Evolutionary conservation across 1,140 invertebrate species (phyloP).

Genomic region (Heliconius eleuchia): DNA sequence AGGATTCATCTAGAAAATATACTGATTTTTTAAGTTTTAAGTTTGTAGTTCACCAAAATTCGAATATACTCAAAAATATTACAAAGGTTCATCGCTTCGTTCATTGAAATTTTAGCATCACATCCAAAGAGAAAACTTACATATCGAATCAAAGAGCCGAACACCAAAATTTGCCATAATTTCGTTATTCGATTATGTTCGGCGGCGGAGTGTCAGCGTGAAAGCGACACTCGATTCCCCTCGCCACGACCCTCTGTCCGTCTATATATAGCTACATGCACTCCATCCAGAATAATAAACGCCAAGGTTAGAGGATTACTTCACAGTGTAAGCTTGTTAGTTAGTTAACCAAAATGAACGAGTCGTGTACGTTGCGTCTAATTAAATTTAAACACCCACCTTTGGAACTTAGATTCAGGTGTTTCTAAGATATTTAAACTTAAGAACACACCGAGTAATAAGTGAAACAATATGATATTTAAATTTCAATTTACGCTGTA

Average conservation of each 20-base stretch:
- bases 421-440: constrained; percentile 24
- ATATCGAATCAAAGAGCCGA: constrained; percentile 33
- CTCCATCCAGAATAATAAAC: constrained; percentile 52
- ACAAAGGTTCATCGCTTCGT: background rate
- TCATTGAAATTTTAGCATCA: background rate
- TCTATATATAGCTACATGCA: constrained; percentile 20
- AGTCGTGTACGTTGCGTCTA: constrained; percentile 38
- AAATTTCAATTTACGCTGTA: too few species aligned
- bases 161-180: constrained; percentile 52
- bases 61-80: background rate
- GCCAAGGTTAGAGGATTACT: constrained; percentile 56
- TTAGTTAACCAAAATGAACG: constrained; percentile 56
- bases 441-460: background rate
- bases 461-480: background rate
- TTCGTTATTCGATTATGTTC: constrained; percentile 64
- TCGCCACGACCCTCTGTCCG: constrained; percentile 16
- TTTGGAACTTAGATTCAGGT: constrained; percentile 52
- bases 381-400: constrained; percentile 59
- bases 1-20: too few species aligned
- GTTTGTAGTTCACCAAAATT: too few species aligned
- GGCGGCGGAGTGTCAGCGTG: constrained; percentile 57
- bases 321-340: constrained; percentile 53
- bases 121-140: background rate
- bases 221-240: constrained; percentile 57
- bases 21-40: background rate